Evolutionary conservation across 1,140 invertebrate genomes (phyloP).

Genomic region (Meloidogyne floridensis): DNA sequence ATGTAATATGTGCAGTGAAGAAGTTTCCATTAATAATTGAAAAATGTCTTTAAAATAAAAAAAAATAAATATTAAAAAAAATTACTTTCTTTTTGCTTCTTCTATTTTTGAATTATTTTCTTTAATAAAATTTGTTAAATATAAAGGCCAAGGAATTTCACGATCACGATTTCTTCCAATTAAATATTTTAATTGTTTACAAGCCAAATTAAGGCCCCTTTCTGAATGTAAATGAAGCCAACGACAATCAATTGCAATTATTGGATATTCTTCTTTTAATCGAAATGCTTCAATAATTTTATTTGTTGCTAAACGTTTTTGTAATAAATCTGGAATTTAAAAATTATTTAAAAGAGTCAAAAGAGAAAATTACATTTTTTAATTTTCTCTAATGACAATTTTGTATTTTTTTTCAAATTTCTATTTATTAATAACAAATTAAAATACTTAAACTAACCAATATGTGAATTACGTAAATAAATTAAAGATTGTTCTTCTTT

Average conservation of each 20-base stretch:
- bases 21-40: background rate
- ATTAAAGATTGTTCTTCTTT: background rate
- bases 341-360: too few relatives aligned
- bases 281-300: background rate
- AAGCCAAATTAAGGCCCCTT: conserved; percentile 34
- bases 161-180: conserved; percentile 27
- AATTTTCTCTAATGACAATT: too few relatives aligned
- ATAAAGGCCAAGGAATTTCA: conserved; percentile 33
- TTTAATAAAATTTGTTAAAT: conserved; percentile 30
- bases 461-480: background rate
- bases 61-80: background rate
- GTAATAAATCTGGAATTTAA: background rate
- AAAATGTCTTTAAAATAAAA: conserved; percentile 1
- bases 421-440: background rate
- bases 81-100: conserved; percentile 6
- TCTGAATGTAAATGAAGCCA: conserved; percentile 25
- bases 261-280: conserved; percentile 15
- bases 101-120: conserved; percentile 9
- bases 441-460: background rate
- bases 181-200: conserved; percentile 30
- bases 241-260: conserved; percentile 38
- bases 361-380: too few relatives aligned
- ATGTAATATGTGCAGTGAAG: conserved; percentile 22
- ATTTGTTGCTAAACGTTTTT: background rate
- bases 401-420: too few relatives aligned